These are phyloP conservation scores for Paguma larvata DNA, from an alignment of 2,797 vertebrate species.

Conservation along the genomic window DNA sequence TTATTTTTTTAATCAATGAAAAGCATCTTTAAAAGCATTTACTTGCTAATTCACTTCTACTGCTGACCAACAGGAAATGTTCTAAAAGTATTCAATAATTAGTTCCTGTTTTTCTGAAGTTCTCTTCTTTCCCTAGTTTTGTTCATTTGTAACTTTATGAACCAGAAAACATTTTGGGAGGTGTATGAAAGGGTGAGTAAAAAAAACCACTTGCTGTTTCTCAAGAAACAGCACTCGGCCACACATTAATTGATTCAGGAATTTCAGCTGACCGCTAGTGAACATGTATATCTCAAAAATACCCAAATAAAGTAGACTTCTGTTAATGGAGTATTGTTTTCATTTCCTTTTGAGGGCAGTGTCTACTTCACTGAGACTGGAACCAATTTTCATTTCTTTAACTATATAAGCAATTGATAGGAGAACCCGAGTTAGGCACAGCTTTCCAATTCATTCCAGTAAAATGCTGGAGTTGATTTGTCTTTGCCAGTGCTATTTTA, in stretches of 20 bases:
- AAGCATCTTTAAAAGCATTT: constrained; percentile 11
- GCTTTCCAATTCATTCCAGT: neutral
- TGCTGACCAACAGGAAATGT: constrained; percentile 28
- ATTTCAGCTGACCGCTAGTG: neutral
- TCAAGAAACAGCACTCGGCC: neutral
- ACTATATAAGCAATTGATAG: constrained; percentile 1
- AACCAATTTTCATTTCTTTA: constrained; percentile 20
- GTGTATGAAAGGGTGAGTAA: neutral
- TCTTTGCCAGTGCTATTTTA: neutral
- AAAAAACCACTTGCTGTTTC: neutral
- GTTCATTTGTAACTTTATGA: constrained; percentile 12
- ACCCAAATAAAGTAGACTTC: neutral
- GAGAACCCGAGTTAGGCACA: neutral
- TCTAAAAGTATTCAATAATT: neutral
- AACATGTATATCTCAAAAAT: neutral
- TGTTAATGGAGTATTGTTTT: constrained; percentile 3
- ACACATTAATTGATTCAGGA: neutral
- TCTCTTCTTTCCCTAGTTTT: constrained; percentile 47
- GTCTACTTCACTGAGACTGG: neutral
- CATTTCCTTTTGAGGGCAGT: neutral
- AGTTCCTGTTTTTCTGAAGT: neutral
- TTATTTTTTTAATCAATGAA: neutral
- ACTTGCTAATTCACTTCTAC: constrained; percentile 1
- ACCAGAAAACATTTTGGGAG: neutral
- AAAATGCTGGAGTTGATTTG: neutral